phyloP scores from a whole-genome alignment of 2,888 invertebrate species.

The Galerucella nymphaeae region DNA sequence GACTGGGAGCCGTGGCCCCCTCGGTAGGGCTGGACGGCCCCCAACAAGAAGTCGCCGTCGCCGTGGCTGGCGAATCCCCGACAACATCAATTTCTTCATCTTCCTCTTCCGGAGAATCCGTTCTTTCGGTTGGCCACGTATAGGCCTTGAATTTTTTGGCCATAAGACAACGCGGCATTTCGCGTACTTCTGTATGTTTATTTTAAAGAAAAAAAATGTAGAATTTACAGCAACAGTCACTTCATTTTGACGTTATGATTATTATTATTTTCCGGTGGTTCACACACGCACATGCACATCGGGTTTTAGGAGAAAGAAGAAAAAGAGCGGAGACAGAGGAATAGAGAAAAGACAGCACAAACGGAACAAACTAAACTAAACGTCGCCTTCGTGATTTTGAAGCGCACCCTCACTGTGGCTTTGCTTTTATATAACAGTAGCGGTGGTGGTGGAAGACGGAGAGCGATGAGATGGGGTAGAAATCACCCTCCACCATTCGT shows the following conservation, averaged over 20 bases:
- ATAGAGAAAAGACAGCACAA: constrained; percentile 65
- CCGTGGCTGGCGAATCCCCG: constrained; percentile 69
- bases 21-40: constrained; percentile 81
- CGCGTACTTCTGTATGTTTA: constrained; percentile 14
- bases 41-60: constrained; percentile 69
- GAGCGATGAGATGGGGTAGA: constrained; percentile 49
- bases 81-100: constrained; percentile 90
- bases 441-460: constrained; percentile 48
- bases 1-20: constrained; percentile 80
- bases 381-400: constrained; percentile 71
- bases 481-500: constrained; percentile 44
- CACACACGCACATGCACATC: constrained; percentile 45
- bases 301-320: constrained; percentile 41
- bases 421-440: constrained; percentile 66
- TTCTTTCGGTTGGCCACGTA: constrained; percentile 73
- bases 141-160: constrained; percentile 95
- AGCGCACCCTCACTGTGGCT: constrained; percentile 63
- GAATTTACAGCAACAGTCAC: constrained; percentile 20
- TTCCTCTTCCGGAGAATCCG: constrained; percentile 68
- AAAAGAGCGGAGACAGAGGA: constrained; percentile 56
- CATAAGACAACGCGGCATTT: constrained; percentile 94
- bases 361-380: constrained; percentile 66
- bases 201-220: too few species aligned
- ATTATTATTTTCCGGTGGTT: constrained; percentile 14
- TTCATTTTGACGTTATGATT: constrained; percentile 28